Evolutionary conservation across 2,888 invertebrate species (phyloP).

Genomic region (Drosophila mercatorum): DNA sequence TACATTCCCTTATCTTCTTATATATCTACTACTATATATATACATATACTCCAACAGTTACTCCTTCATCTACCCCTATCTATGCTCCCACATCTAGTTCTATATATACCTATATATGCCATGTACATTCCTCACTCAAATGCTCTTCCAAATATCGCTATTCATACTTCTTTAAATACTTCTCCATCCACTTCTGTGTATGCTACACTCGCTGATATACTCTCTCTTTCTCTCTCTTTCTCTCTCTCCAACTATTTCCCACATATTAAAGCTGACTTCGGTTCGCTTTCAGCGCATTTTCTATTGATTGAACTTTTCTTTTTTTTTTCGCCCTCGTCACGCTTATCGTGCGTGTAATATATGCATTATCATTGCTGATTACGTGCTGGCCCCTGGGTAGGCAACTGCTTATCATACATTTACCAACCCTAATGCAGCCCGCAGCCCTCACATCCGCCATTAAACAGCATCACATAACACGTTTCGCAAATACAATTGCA

Average conservation of each 20-base stretch:
- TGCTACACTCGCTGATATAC: not conserved
- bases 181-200: not conserved
- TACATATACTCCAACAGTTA: not conserved
- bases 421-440: slow-evolving; percentile 10
- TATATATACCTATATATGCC: not conserved
- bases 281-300: slow-evolving; percentile 10
- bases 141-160: not conserved
- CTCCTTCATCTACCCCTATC: not conserved
- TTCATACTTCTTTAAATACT: not conserved
- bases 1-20: too few relatives aligned
- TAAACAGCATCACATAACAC: slow-evolving; percentile 15
- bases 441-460: slow-evolving; percentile 2
- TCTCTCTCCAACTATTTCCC: not conserved
- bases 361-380: slow-evolving; percentile 57
- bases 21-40: too few relatives aligned
- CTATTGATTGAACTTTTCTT: slow-evolving; percentile 5
- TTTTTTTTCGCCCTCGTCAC: slow-evolving; percentile 28
- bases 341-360: slow-evolving; percentile 49
- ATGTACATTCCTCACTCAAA: not conserved
- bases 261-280: not conserved
- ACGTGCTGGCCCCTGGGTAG: slow-evolving; percentile 22
- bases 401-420: slow-evolving; percentile 30
- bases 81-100: not conserved
- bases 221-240: too few relatives aligned
- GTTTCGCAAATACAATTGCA: slow-evolving; percentile 67